A percentile compares a stretch with the other conserved stretches of the same genome.
Evolutionary conservation across 2,888 invertebrate genomes (phyloP).

Genomic region (Boloria euphrosyne): DNA sequence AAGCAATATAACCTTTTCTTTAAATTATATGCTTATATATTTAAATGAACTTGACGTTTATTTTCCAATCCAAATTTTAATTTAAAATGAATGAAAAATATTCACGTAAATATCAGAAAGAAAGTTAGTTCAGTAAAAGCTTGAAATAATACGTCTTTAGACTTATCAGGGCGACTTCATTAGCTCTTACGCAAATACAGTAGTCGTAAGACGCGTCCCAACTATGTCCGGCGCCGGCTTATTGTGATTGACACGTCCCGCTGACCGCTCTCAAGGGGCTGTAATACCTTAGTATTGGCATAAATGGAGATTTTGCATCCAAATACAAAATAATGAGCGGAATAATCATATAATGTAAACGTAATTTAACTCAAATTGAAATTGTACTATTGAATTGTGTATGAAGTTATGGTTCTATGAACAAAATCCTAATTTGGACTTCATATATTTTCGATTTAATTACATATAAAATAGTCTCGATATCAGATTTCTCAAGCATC

Average conservation of each 20-base stretch:
- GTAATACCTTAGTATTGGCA: conserved; percentile 34
- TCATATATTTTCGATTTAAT: no score
- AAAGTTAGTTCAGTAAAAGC: neutral
- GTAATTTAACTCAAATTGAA: no score
- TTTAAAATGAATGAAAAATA: no score
- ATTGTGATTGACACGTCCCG: conserved; percentile 38
- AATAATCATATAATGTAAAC: neutral
- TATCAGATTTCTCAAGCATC: no score
- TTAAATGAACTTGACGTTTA: no score
- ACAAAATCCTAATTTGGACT: no score
- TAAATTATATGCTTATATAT: no score
- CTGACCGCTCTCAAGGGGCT: conserved; percentile 34
- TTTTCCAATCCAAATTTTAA: no score
- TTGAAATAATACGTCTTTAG: conserved; percentile 16
- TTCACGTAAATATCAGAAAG: neutral
- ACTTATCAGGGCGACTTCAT: conserved; percentile 4
- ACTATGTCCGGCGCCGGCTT: conserved; percentile 37
- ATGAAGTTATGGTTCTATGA: no score
- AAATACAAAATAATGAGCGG: conserved; percentile 9
- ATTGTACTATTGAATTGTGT: no score
- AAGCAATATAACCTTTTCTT: no score
- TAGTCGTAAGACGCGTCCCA: conserved; percentile 46
- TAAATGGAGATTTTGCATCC: conserved; percentile 5
- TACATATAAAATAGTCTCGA: no score
- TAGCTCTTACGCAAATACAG: conserved; percentile 35